Evolutionary conservation across 2,888 invertebrate genomes (phyloP).

Genomic region (Meandrusa payeni): DNA sequence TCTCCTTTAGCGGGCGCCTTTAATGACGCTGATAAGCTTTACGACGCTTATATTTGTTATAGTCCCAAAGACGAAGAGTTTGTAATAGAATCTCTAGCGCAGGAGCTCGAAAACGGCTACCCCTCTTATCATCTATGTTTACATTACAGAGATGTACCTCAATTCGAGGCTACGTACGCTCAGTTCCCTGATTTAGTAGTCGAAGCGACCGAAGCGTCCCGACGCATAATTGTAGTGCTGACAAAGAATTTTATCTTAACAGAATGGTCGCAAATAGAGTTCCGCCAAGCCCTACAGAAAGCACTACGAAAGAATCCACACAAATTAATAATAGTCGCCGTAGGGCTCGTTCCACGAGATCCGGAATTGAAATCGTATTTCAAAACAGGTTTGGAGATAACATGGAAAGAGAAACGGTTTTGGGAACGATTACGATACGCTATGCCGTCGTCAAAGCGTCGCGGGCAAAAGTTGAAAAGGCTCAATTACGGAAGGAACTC

Average conservation of each 20-base stretch:
- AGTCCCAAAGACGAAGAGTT: conserved; percentile 95
- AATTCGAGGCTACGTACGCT: conserved; percentile 85
- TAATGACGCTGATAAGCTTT: conserved; percentile 92
- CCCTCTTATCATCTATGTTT: conserved; percentile 92
- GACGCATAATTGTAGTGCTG: conserved; percentile 92
- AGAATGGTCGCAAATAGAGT: conserved; percentile 95
- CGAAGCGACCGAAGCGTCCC: conserved; percentile 93
- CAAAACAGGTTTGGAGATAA: conserved; percentile 91
- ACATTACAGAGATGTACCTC: conserved; percentile 92
- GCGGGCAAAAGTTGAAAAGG: conserved; percentile 75
- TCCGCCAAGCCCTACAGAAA: conserved; percentile 94
- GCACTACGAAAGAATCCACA: conserved; percentile 90
- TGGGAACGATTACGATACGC: conserved; percentile 96
- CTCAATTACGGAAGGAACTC: conserved; percentile 89
- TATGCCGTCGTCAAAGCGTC: conserved; percentile 90
- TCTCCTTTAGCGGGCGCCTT: conserved; percentile 85
- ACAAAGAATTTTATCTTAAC: conserved; percentile 94
- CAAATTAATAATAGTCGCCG: conserved; percentile 92
- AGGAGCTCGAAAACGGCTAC: conserved; percentile 90
- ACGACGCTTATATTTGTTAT: conserved; percentile 96
- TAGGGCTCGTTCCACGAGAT: conserved; percentile 90
- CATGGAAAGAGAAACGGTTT: conserved; percentile 95
- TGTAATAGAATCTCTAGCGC: conserved; percentile 91
- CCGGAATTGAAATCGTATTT: conserved; percentile 93
- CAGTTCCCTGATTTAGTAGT: conserved; percentile 88